Evolutionary conservation across 2,113 vertebrate species (phyloP).

Genomic region (Dipodomys stephensi): DNA sequence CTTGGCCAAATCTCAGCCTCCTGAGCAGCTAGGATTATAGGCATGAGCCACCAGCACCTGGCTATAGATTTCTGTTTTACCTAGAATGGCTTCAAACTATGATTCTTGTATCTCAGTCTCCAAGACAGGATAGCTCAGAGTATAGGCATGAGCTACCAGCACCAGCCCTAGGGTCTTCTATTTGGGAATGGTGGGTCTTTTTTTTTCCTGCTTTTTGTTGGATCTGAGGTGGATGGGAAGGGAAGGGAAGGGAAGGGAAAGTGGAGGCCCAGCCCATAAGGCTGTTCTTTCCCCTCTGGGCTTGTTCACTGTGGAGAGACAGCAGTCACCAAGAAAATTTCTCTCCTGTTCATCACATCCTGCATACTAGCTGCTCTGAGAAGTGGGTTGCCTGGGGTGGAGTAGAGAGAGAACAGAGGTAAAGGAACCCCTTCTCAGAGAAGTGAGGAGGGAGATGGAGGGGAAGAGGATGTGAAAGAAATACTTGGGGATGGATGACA

Average conservation of each 20-base stretch:
- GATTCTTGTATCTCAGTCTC: no score
- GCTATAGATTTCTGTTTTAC: no score
- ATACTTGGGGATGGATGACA: neutral
- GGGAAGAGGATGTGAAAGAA: neutral
- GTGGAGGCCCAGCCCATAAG: neutral
- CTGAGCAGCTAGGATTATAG: no score
- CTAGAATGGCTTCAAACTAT: no score
- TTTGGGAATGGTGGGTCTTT: neutral
- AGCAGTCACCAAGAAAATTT: neutral
- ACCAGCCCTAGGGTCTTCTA: neutral
- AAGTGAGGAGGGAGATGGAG: neutral
- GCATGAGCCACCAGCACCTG: no score
- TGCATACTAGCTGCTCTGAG: neutral
- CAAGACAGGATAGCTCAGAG: no score
- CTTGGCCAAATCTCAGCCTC: no score
- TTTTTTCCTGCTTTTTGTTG: neutral
- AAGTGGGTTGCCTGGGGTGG: neutral
- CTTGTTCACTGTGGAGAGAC: neutral
- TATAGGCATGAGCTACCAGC: no score
- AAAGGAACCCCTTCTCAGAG: neutral
- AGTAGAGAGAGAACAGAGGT: neutral
- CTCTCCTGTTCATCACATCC: neutral
- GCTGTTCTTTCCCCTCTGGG: neutral
- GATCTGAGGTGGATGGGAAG: neutral
- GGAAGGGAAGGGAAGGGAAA: neutral